Percentiles rank a stretch among this genome's conserved stretches.
Evolutionary conservation across 2,888 invertebrate genomes (phyloP).

Genomic region (Platynereis dumerilii): DNA sequence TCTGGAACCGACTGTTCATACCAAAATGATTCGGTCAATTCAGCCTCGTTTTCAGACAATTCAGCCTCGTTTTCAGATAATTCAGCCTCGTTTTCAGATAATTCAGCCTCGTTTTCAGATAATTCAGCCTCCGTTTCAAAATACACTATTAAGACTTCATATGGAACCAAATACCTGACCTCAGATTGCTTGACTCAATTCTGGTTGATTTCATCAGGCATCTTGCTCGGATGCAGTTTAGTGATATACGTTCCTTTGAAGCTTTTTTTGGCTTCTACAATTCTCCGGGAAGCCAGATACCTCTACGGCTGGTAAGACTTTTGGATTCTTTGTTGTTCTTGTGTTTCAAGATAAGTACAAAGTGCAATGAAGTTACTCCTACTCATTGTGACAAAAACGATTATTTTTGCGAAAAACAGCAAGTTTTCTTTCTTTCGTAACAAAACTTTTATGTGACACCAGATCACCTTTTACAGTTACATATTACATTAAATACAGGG

Average conservation of each 20-base stretch:
- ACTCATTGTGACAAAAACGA: no score
- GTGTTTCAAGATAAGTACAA: no score
- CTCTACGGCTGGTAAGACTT: conserved; percentile 12
- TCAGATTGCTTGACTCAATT: conserved; percentile 20
- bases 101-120: background rate
- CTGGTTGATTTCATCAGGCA: conserved; percentile 26
- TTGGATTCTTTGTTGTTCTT: background rate
- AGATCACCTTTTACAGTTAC: no score
- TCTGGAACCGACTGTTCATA: background rate
- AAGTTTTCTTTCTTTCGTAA: no score
- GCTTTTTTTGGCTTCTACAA: background rate
- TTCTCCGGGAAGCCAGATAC: conserved; percentile 7
- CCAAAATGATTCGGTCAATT: background rate
- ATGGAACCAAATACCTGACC: background rate
- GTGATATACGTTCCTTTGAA: conserved; percentile 31
- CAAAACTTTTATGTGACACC: no score
- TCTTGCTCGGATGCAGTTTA: conserved; percentile 26
- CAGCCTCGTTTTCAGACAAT: background rate
- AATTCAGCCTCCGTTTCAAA: no score
- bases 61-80: background rate
- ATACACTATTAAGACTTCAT: no score
- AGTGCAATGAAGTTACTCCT: no score
- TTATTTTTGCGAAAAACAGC: no score
- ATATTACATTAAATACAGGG: no score
- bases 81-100: no score